Percentiles rank a stretch among this genome's conserved stretches.
Evolutionary conservation across 2,888 invertebrate species (phyloP).

Genomic region (Rhaphigaster nebulosa): DNA sequence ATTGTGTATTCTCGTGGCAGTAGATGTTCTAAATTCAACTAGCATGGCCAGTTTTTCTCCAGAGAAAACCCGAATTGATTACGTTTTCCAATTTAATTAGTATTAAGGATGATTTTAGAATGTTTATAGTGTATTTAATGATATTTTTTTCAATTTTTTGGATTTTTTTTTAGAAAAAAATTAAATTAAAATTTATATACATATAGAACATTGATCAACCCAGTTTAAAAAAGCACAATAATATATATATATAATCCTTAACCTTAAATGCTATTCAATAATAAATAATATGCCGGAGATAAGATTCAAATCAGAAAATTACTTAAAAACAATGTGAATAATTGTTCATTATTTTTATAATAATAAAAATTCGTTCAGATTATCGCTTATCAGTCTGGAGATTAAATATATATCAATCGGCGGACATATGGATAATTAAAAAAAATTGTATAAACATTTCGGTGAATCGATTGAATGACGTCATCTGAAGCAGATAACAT

Average conservation of each 20-base stretch:
- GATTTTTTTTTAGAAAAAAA: too few relatives aligned
- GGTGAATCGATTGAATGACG: not conserved
- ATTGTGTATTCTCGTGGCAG: not conserved
- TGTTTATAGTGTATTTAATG: not conserved
- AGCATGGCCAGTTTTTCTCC: constrained; percentile 27
- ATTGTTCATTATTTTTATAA: too few relatives aligned
- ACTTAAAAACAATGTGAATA: too few relatives aligned
- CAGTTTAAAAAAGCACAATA: too few relatives aligned
- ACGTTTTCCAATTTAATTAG: not conserved
- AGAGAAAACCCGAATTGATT: not conserved
- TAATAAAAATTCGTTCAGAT: too few relatives aligned
- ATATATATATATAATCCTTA: too few relatives aligned
- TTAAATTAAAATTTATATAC: too few relatives aligned
- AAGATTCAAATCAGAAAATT: too few relatives aligned
- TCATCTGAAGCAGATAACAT: not conserved
- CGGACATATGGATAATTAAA: not conserved
- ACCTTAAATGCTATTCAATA: too few relatives aligned
- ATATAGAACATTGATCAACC: too few relatives aligned
- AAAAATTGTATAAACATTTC: not conserved
- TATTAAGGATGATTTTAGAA: not conserved
- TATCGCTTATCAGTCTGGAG: not conserved
- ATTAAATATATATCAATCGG: not conserved
- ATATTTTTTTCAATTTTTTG: too few relatives aligned
- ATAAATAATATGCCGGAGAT: too few relatives aligned
- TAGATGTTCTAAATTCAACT: not conserved